Conservation (phyloP, 2,113 vertebrate genomes). For the Hirundichthys speculiger region DNA sequence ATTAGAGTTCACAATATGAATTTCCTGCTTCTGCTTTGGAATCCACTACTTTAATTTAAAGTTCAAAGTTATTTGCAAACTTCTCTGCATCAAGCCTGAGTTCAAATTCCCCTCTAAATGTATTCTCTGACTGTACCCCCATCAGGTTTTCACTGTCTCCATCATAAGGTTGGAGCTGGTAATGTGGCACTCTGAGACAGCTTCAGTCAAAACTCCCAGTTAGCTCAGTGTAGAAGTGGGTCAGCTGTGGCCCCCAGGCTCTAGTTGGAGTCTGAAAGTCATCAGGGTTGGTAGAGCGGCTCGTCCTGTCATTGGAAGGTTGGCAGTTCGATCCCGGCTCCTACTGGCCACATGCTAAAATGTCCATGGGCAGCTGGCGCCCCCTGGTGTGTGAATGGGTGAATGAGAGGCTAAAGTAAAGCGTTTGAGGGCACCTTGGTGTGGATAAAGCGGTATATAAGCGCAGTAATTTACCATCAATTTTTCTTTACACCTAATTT, state of each 20-base stretch:
- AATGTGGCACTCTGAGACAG: slow-evolving; percentile 34
- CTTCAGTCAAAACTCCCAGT: slow-evolving; percentile 42
- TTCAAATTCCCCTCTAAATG: slow-evolving; percentile 50
- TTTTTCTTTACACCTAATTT: no score
- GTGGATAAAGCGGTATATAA: no score
- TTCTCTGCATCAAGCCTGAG: slow-evolving; percentile 21
- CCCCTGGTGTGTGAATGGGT: no score
- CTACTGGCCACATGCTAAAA: no score
- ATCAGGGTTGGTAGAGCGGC: background rate
- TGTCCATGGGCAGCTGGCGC: no score
- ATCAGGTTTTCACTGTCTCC: slow-evolving; percentile 22
- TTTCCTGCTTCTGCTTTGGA: background rate
- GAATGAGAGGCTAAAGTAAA: no score
- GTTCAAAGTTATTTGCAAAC: slow-evolving; percentile 6
- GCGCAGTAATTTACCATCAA: no score
- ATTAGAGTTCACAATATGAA: background rate
- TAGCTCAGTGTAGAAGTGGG: slow-evolving; percentile 17
- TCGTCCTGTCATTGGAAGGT: no score
- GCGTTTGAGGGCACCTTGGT: no score
- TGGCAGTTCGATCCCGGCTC: no score
- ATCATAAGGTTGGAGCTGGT: slow-evolving; percentile 34
- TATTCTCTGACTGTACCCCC: slow-evolving; percentile 12
- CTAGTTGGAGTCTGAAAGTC: background rate
- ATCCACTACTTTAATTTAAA: background rate
- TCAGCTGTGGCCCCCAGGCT: background rate